Base-by-base conservation (phyloP, 2,797 vertebrate species). In the Siniperca scherzeri region DNA sequence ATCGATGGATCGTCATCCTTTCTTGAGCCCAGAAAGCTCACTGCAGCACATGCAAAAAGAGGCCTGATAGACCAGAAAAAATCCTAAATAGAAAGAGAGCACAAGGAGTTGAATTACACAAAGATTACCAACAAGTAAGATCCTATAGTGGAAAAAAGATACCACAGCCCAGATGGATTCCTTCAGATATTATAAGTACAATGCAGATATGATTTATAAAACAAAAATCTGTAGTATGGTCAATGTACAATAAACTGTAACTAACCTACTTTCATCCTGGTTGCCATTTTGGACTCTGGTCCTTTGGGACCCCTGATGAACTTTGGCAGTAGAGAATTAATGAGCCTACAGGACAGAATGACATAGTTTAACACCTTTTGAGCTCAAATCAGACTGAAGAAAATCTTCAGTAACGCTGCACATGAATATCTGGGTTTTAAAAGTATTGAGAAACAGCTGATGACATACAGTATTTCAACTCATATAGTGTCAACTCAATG, bases 201-300 rank as follows among this genome's bases (percentile, higher is more conserved):
- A 7, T 36, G 22, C 10, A 52, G 33, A 22, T 66, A 22, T 2
- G 22, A 61, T 62, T 38, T 40, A 19, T 17, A 14, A 33, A 75
- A 67, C n/a, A 69, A 60, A 48, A 4, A 61, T 25, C 10, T 61
- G 19, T n/a, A 21, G 30, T 33, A 33, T 11, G 17, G 3, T 53
- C 12, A 60, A 65, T 36, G 14, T 25, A 71, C 14, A 65, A 61
- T 64, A 36, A 70, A 80, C 0, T 62, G 22, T 59, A 21, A 80
- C 90, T 94, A 77, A 93, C 91, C 92, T 19, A 74, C 88, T 78
- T 85, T 74, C 84, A 96, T 87, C 69, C 89, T 70, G 55, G 85
- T 94, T 14, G 93, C 96, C 81, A 83, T 95, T 93, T 96, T 96
- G 76, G 91, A 92, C 78, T 94, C 94, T 9, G 95, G 86, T 80